A percentile compares a stretch with the other conserved stretches of the same genome.
phyloP scores from a whole-genome alignment of 2,797 vertebrate genomes.

The Platalea minor region DNA sequence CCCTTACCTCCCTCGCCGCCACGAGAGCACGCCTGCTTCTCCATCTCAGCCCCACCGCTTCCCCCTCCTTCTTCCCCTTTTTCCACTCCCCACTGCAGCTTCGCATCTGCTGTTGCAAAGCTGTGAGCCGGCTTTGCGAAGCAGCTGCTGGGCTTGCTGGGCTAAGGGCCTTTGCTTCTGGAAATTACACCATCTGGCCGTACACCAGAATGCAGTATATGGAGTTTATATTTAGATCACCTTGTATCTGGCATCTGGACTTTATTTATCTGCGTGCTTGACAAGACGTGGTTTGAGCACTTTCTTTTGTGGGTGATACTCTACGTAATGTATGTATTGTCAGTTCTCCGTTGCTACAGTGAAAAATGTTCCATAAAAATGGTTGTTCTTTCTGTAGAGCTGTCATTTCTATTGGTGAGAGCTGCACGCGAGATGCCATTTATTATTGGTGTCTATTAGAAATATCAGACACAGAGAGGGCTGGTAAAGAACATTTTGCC shows the following conservation, averaged over 20 bases:
- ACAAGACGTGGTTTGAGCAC: not conserved
- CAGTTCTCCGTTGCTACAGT: not conserved
- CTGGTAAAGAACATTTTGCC: not conserved
- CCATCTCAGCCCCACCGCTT: not conserved
- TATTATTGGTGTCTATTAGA: not conserved
- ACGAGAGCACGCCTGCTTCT: not conserved
- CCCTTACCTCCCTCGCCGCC: rapidly evolving
- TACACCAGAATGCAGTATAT: not conserved
- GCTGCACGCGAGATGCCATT: not conserved
- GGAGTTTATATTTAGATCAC: conserved; percentile 39
- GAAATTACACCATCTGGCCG: conserved; percentile 33
- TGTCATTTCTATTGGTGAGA: not conserved
- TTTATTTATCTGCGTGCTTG: not conserved
- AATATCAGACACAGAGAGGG: not conserved
- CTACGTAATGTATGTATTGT: not conserved
- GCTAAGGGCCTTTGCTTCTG: not conserved
- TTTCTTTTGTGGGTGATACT: not conserved
- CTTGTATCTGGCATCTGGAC: conserved; percentile 16
- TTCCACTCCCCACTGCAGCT: not conserved
- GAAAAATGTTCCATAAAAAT: not conserved
- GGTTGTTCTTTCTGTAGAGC: not conserved
- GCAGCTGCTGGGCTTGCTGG: not conserved
- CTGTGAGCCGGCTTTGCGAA: not conserved
- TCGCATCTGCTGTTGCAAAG: not conserved
- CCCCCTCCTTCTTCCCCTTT: not conserved